These are phyloP conservation scores for Agonum fuliginosum DNA, from an alignment of 2,888 invertebrate species.

Conservation along the genomic window DNA sequence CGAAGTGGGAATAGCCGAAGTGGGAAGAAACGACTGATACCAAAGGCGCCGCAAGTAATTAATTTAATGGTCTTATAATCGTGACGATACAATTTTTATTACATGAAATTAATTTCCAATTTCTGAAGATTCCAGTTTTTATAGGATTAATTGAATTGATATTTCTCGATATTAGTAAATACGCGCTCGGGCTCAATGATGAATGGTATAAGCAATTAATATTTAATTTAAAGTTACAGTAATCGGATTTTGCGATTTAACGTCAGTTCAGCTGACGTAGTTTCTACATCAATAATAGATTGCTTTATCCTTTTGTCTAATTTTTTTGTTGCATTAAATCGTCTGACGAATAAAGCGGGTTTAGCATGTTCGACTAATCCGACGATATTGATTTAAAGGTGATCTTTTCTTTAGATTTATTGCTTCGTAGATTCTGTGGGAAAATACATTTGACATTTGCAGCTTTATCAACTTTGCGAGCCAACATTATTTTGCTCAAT, in stretches of 20 bases:
- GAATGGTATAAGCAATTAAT: conserved; percentile 14
- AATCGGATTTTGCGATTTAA: conserved; percentile 24
- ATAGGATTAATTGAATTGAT: too few species aligned
- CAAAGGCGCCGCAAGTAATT: neutral
- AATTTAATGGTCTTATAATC: conserved; percentile 9
- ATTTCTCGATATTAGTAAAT: conserved; percentile 3
- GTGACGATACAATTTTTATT: neutral
- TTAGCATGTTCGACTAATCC: neutral
- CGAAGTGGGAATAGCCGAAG: too few species aligned
- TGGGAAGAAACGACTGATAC: neutral
- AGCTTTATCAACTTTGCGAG: too few species aligned
- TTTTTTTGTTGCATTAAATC: neutral
- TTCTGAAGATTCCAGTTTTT: neutral
- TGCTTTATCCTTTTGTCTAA: conserved; percentile 1
- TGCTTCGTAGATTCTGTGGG: neutral
- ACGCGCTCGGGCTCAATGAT: too few species aligned
- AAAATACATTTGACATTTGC: too few species aligned
- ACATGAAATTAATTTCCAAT: conserved; percentile 11
- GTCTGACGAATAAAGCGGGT: neutral
- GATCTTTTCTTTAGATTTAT: neutral
- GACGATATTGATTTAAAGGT: neutral
- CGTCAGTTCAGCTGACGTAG: neutral
- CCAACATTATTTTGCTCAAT: too few species aligned
- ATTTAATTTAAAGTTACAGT: conserved; percentile 28
- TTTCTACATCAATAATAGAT: conserved; percentile 36